A percentile compares a stretch with the other conserved stretches of the same genome.
These are phyloP conservation scores for Mobula birostris DNA, from an alignment of 2,113 vertebrate genomes.

Conservation along the genomic window DNA sequence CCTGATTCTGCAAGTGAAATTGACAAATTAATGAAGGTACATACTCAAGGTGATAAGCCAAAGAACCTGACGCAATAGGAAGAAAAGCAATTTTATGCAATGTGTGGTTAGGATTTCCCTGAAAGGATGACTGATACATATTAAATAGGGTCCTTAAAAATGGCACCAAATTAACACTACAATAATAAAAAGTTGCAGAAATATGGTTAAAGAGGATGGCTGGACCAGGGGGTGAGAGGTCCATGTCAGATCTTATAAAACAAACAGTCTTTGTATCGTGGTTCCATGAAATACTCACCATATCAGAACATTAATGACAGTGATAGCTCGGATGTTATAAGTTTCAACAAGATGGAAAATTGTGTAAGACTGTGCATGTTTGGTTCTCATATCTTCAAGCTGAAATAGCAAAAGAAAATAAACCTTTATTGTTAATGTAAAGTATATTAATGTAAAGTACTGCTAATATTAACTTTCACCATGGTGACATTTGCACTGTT, in stretches of 20 bases:
- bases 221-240: not conserved
- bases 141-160: not conserved
- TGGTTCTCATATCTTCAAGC: constrained; percentile 23
- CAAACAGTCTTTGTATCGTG: not conserved
- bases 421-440: not conserved
- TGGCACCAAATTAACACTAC: not conserved
- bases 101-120: not conserved
- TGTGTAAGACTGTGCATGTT: not conserved
- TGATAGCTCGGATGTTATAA: not conserved
- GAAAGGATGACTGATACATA: not conserved
- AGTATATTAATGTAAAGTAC: not conserved
- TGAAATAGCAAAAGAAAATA: not conserved
- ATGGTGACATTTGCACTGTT: no score
- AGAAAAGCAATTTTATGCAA: not conserved
- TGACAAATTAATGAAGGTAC: no score
- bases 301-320: not conserved
- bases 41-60: not conserved
- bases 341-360: constrained; percentile 4
- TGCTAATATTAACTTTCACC: not conserved
- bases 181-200: not conserved
- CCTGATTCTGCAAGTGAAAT: no score
- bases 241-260: not conserved
- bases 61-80: not conserved
- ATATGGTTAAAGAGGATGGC: not conserved
- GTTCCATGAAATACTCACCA: not conserved